Evolutionary conservation across 2,113 vertebrate genomes (phyloP), one percentile per base, ranked within the genome.

Genomic region (Hydrolagus affinis): DNA sequence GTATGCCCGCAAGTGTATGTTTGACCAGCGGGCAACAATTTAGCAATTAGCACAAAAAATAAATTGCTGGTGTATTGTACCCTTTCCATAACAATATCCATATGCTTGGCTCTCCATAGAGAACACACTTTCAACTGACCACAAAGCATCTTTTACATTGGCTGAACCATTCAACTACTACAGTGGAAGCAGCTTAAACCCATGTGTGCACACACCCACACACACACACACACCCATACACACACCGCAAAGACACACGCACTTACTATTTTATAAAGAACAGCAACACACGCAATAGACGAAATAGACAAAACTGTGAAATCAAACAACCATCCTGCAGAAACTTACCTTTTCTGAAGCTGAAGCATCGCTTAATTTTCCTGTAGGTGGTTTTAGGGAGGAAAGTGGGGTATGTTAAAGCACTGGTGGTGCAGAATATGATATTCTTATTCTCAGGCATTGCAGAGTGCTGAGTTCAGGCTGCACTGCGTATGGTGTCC

Each of bases 311-410:
- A 44, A 44, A 44, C 44, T 44, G 44, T 44, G 44, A 44, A 44
- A 44, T 44, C 44, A 44, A 44, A 44, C 28, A 60, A 32, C 2
- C 0, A 3, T 30, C 28, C 78, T 70, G 15, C 3, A 3, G 44
- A 57, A 78, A 96, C 96, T 94, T 94, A 97, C 96, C 95, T 90
- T 94, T 94, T 86, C 93, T 95, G 90, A 94, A 94, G 89, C 91
- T 92, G 89, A 96, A 89, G 80, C 95, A 97, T 25, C 93, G 90
- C 86, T 91, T 93, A 87, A 96, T 94, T 92, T 93, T 96, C 90
- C 91, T 90, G 78, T 96, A 94, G 85, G 96, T 92, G 71, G 90
- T 91, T 91, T 93, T 94, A 60, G 94, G 93, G 85, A 96, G 92
- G 87, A 94, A 93, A 87, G 91, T 92, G 85, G 92, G 88, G 77